A percentile compares a stretch with the other conserved stretches of the same genome.
phyloP scores from a whole-genome alignment of 2,797 vertebrate genomes.

The Scyliorhinus canicula region DNA sequence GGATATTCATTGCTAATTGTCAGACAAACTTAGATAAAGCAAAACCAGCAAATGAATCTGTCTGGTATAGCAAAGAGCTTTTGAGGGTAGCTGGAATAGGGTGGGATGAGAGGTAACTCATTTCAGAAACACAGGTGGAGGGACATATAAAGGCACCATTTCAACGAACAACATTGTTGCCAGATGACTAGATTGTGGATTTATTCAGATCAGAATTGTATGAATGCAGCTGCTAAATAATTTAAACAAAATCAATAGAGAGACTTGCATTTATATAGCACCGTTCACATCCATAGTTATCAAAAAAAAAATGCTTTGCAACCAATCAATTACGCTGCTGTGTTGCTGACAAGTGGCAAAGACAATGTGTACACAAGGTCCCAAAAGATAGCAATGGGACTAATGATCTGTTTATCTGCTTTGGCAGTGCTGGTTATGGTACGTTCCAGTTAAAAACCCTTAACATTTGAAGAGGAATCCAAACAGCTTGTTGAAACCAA shows the following conservation, averaged over 20 bases:
- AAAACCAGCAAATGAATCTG: background rate
- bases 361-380: background rate
- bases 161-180: background rate
- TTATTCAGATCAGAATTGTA: background rate
- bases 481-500: too few relatives aligned
- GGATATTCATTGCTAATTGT: background rate
- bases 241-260: background rate
- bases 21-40: background rate
- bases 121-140: background rate
- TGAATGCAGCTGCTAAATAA: background rate
- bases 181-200: background rate
- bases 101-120: background rate
- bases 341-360: background rate
- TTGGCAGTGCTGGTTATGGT: background rate
- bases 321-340: background rate
- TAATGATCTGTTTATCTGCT: background rate
- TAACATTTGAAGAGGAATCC: too few relatives aligned
- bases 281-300: background rate
- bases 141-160: background rate
- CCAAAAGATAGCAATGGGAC: background rate
- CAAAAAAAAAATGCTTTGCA: background rate
- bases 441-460: background rate
- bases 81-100: background rate
- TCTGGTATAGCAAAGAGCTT: background rate
- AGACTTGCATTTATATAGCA: background rate